Base-by-base conservation (phyloP, 2,888 invertebrate species). In the Nymphalis urticae region DNA sequence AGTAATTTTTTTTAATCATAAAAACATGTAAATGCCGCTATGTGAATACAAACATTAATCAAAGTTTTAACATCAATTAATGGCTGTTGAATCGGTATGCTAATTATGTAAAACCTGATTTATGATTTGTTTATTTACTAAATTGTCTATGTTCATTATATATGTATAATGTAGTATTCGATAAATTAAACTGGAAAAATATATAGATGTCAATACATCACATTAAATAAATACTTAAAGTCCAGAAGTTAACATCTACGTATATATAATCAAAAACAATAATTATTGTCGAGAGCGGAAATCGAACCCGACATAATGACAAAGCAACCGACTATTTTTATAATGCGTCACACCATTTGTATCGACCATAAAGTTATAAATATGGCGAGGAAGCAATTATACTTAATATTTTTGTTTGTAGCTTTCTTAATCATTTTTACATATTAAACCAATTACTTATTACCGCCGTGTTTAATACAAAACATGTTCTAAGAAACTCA, bases 401-500 rank as follows among this genome's bases (percentile, higher is more conserved):
- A 42, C 19, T 58, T 42, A 16, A 42, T 58, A 58, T n/a, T 42
- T 42, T 19, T 42, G 62, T 66, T 47, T 66, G 54, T 61, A 66
- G 54, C 17, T 56, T 56, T 66, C 61, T 62, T 36, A 66, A 66
- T 66, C 36, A 48, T 36, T 56, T 62, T 66, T 62, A 66, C 62
- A 66, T 66, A 53, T 51, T 62, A 63, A 66, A 63, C 63, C 69
- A 63, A 71, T 71, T 71, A 71, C 63, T 59, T 62, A 54, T 67
- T 64, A 51, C 68, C 54, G 59, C 24, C 60, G 56, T 63, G 63
- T 66, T 66, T 63, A 63, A 71, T 71, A 68, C 68, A 68, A 60
- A 66, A 66, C 69, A 62, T 69, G 64, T 64, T 72, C 69, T 54
- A 69, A 73, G 68, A 70, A 72, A 71, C 66, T 66, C 68, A 66